These are phyloP conservation scores for Aphaenogaster rudis DNA, from an alignment of 1,140 invertebrate species.

Conservation along the genomic window DNA sequence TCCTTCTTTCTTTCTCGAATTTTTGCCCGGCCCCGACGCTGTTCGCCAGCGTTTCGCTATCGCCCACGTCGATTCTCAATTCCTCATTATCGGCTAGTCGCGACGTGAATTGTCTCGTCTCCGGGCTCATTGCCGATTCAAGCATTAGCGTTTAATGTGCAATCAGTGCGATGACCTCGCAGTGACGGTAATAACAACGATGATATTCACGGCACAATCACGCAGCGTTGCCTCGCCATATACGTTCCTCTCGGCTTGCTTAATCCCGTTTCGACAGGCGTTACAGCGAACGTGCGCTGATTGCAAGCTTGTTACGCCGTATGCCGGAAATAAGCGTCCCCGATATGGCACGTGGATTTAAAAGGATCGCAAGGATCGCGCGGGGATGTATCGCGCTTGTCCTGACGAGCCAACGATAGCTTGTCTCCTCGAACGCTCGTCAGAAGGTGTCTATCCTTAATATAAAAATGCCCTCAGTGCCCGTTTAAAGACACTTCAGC, in stretches of 20 bases:
- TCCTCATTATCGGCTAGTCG: not conserved
- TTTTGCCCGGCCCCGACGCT: not conserved
- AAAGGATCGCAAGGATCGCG: slow-evolving; percentile 10
- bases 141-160: slow-evolving; percentile 3
- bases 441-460: not conserved
- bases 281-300: not conserved
- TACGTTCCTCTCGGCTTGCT: not conserved
- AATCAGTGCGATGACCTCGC: slow-evolving; percentile 17
- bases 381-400: not conserved
- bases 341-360: slow-evolving; percentile 6
- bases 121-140: not conserved
- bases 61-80: not conserved
- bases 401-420: not conserved
- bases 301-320: slow-evolving; percentile 22
- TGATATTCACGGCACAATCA: slow-evolving; percentile 30
- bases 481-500: not conserved
- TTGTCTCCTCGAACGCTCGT: not conserved
- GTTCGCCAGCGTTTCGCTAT: not conserved
- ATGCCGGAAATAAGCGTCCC: slow-evolving; percentile 1
- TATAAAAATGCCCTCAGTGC: slow-evolving; percentile 7
- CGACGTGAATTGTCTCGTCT: not conserved
- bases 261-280: not conserved
- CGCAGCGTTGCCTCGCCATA: not conserved
- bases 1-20: not conserved
- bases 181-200: slow-evolving; percentile 33